Percentiles rank a stretch among this genome's conserved stretches.
phyloP scores from a whole-genome alignment of 2,888 invertebrate species.

The Mimachlamys varia region DNA sequence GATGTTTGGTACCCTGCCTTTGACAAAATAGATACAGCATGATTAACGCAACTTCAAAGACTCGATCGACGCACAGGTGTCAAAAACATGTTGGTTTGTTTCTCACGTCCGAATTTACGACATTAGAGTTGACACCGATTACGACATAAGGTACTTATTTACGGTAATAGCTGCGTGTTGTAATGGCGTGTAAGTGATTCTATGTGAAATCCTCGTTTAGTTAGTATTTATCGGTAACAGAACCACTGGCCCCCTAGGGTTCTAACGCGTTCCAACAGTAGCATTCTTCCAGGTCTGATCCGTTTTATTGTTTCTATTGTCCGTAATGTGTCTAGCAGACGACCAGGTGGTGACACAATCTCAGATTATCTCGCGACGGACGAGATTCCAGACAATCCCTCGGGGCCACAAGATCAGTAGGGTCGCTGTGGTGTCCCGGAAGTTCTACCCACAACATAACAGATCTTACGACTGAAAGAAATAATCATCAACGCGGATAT shows the following conservation, averaged over 20 bases:
- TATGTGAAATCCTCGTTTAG: not conserved
- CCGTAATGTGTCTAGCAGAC: slow-evolving; percentile 15
- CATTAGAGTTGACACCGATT: slow-evolving; percentile 3
- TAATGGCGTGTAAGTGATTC: not conserved
- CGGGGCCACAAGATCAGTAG: not conserved
- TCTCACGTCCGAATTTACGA: slow-evolving; percentile 13
- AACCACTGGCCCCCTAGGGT: not conserved
- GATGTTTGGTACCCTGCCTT: not conserved
- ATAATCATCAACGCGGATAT: not conserved
- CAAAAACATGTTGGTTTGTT: not conserved
- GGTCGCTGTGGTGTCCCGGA: not conserved
- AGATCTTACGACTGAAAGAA: not conserved
- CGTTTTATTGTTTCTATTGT: slow-evolving; percentile 8
- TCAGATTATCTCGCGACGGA: slow-evolving; percentile 27
- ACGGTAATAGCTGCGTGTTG: not conserved
- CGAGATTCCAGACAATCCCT: slow-evolving; percentile 18
- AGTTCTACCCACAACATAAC: not conserved
- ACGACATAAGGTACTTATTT: not conserved
- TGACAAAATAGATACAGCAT: not conserved
- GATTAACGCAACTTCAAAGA: not conserved
- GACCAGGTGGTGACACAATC: slow-evolving; percentile 29
- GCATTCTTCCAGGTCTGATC: slow-evolving; percentile 29
- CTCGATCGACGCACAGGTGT: not conserved
- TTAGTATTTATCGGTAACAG: not conserved
- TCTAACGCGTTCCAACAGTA: not conserved